These are phyloP conservation scores for Amphiprion ocellaris DNA, from an alignment of 2,113 vertebrate genomes.

Conservation along the genomic window DNA sequence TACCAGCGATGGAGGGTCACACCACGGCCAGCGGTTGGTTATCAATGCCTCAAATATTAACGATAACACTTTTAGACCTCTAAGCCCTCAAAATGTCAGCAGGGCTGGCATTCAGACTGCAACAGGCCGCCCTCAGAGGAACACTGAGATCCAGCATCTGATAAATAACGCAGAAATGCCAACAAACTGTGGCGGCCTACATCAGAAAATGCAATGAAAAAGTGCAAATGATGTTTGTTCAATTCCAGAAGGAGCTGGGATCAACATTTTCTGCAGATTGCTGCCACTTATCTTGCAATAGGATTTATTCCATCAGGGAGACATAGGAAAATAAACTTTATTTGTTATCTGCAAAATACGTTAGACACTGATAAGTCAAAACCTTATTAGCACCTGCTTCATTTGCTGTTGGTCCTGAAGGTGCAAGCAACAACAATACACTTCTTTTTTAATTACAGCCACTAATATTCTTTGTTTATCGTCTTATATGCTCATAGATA, in stretches of 20 bases:
- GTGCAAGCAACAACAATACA: not conserved
- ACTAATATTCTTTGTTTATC: too few species aligned
- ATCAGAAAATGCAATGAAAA: constrained; percentile 4
- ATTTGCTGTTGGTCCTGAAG: not conserved
- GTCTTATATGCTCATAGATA: too few species aligned
- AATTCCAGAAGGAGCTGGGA: not conserved
- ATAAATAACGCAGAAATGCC: constrained; percentile 51
- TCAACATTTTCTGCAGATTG: not conserved
- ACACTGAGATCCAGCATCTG: constrained; percentile 33
- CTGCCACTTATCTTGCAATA: not conserved
- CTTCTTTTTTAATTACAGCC: too few species aligned
- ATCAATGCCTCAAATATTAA: constrained; percentile 31
- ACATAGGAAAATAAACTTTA: not conserved
- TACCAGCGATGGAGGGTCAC: not conserved
- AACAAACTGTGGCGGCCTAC: constrained; percentile 15
- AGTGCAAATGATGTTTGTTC: not conserved
- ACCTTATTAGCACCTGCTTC: not conserved
- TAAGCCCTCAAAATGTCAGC: constrained; percentile 57
- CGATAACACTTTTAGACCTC: constrained; percentile 33
- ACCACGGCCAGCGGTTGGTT: constrained; percentile 14
- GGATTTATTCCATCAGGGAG: not conserved
- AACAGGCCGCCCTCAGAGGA: constrained; percentile 20
- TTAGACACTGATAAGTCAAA: not conserved
- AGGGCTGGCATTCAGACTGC: constrained; percentile 14
- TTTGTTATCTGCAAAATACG: not conserved